Conservation (phyloP, 2,797 vertebrate species). For the Ambastaia sidthimunki region DNA sequence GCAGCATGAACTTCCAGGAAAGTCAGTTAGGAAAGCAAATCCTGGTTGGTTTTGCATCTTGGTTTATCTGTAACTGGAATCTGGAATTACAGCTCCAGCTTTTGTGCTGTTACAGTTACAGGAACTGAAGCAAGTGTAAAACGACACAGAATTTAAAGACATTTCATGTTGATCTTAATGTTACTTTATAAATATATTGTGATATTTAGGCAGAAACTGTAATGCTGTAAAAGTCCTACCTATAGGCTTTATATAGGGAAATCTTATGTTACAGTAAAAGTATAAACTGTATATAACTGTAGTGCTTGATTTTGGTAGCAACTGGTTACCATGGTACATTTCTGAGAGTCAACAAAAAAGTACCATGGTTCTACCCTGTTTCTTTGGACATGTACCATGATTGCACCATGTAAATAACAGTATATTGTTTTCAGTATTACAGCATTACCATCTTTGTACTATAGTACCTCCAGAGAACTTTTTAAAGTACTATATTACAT, state of each 20-base stretch:
- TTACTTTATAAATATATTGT: too few species aligned
- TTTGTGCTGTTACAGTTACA: too few species aligned
- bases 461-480: background rate
- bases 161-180: too few species aligned
- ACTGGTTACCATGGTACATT: background rate
- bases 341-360: background rate
- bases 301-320: too few species aligned
- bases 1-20: background rate
- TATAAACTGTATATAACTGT: too few species aligned
- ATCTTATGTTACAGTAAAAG: too few species aligned
- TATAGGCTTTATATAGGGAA: too few species aligned
- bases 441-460: background rate
- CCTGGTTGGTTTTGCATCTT: slow-evolving; percentile 27
- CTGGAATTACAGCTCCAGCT: background rate
- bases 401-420: background rate
- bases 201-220: too few species aligned
- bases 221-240: too few species aligned
- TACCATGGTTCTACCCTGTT: background rate
- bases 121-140: too few species aligned
- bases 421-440: background rate
- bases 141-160: too few species aligned
- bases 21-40: slow-evolving; percentile 33
- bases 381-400: background rate
- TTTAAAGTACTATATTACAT: too few species aligned
- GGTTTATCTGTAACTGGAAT: slow-evolving; percentile 10